Conservation (phyloP, 1,140 invertebrate species). For the Drosophila setifemur region DNA sequence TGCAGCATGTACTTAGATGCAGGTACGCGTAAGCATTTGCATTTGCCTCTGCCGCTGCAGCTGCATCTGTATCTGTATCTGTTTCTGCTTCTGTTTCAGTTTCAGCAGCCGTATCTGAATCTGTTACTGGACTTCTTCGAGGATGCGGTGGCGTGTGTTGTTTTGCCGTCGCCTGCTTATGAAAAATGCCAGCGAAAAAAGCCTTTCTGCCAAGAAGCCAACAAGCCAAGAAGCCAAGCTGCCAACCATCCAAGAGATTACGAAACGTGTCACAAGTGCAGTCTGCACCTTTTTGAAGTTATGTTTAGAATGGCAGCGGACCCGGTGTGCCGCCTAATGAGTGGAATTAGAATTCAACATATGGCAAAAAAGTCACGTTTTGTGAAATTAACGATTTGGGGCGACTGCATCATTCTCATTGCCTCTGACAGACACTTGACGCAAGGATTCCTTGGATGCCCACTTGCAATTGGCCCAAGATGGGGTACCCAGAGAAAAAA, state of each 20-base stretch:
- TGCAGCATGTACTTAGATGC: conserved; percentile 54
- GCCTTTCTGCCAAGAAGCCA: conserved; percentile 29
- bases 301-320: conserved; percentile 70
- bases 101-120: conserved; percentile 46
- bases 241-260: conserved; percentile 66
- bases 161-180: conserved; percentile 56
- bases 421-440: conserved; percentile 53
- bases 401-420: conserved; percentile 50
- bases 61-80: conserved; percentile 30
- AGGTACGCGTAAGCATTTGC: conserved; percentile 62
- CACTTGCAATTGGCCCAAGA: conserved; percentile 9
- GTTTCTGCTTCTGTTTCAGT: conserved; percentile 18
- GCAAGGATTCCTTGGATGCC: background rate
- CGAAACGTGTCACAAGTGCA: conserved; percentile 79
- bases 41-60: conserved; percentile 19
- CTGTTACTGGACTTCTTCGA: conserved; percentile 45
- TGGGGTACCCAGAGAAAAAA: background rate
- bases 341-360: conserved; percentile 78
- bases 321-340: conserved; percentile 63
- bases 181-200: conserved; percentile 56
- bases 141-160: conserved; percentile 29
- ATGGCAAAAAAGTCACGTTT: conserved; percentile 80
- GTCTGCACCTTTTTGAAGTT: conserved; percentile 79
- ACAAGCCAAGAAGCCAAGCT: background rate
- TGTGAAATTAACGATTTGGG: conserved; percentile 77